phyloP scores from a whole-genome alignment of 2,797 vertebrate genomes.

The Anabas testudineus region DNA sequence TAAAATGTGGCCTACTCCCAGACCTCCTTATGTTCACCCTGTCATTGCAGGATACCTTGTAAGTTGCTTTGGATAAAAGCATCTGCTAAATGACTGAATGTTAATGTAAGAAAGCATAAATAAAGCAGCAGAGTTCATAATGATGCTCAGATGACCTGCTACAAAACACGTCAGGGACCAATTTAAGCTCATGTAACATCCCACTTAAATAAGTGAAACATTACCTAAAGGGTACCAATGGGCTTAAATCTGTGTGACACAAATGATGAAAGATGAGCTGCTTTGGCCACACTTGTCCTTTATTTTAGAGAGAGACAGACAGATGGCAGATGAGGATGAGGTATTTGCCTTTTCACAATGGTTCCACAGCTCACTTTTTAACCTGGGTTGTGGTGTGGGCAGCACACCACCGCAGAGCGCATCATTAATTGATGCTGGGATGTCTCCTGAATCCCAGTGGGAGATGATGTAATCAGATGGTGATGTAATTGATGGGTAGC shows the following conservation, averaged over 20 bases:
- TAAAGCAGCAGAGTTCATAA: not conserved
- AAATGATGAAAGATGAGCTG: conserved; percentile 47
- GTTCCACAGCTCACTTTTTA: conserved; percentile 37
- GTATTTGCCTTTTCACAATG: conserved; percentile 30
- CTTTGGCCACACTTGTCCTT: conserved; percentile 37
- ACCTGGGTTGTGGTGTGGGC: not conserved
- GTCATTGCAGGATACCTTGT: no score
- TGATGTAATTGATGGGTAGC: conserved; percentile 62
- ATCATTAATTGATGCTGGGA: conserved; percentile 30
- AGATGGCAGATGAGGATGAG: conserved; percentile 7
- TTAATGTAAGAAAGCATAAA: no score
- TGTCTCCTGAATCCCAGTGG: conserved; percentile 41
- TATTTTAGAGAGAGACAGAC: not conserved
- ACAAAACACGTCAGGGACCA: not conserved
- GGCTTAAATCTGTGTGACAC: conserved; percentile 21
- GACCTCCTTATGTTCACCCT: no score
- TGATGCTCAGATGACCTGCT: not conserved
- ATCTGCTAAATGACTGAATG: no score
- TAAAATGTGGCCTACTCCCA: no score
- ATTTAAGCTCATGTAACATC: conserved; percentile 13
- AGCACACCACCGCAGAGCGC: conserved; percentile 8
- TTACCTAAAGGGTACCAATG: conserved; percentile 33
- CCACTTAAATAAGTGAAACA: conserved; percentile 20
- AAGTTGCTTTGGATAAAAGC: no score
- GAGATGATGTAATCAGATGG: conserved; percentile 66